These are phyloP conservation scores for Sitta europaea DNA, from an alignment of 2,113 vertebrate genomes.

Conservation along the genomic window DNA sequence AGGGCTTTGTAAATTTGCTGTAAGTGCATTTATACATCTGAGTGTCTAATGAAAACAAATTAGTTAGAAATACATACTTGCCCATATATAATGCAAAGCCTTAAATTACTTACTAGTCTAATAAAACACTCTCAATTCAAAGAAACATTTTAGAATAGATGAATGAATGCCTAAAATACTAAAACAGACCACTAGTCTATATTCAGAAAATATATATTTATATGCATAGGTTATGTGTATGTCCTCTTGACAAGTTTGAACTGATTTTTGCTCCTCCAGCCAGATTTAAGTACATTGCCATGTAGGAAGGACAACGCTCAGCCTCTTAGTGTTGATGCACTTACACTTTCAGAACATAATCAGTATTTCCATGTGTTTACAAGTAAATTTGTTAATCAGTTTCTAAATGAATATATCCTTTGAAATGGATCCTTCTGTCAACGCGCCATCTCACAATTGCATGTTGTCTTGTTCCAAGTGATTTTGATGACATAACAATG, in stretches of 20 bases:
- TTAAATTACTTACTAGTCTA: neutral
- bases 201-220: neutral
- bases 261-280: neutral
- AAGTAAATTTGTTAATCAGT: neutral
- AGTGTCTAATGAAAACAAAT: slow-evolving; percentile 10
- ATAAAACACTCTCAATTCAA: neutral
- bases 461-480: neutral
- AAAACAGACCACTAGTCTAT: neutral
- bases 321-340: neutral
- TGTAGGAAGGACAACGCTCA: neutral
- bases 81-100: neutral
- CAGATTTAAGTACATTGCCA: neutral
- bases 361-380: neutral
- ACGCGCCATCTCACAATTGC: neutral
- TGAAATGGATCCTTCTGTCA: neutral
- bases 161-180: neutral
- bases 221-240: neutral
- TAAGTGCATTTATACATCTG: neutral
- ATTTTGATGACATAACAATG: neutral
- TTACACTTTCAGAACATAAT: neutral
- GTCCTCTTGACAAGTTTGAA: neutral
- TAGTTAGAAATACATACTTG: neutral
- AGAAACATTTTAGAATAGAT: neutral
- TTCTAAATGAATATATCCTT: neutral
- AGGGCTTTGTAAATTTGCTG: neutral